Base-by-base conservation (phyloP, 2,797 vertebrate genomes). In the Gephyroberyx darwinii region DNA sequence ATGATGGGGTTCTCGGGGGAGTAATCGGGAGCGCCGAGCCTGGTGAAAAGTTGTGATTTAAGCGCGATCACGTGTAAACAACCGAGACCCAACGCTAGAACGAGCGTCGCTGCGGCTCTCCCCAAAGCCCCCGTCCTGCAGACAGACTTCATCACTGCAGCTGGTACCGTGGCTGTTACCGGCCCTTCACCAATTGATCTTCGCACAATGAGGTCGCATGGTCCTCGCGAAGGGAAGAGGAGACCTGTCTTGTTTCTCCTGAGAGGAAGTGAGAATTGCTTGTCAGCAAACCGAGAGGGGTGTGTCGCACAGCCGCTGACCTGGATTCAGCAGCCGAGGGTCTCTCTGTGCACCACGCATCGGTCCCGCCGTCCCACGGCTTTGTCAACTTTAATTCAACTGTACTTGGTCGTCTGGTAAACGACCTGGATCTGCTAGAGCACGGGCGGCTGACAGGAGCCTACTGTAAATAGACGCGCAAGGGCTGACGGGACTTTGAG, bases 31-130 rank as follows among this genome's bases (percentile, higher is more conserved):
- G 59, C 70, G 1, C 71, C 79, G 2, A 77, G 74, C 62, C 91
- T 82, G 50, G 84, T 71, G 52, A 94, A 86, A 61, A 93, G 86
- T 63, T 91, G 89, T 0, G 89, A 75, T 72, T 90, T 92, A 14
- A 94, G 71, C 22, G 92, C 86, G 47, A 80, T 69, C 66, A 85
- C 92, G 35, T 91, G 81, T 1, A 87, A 63, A 80, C 70, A 86
- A 50, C 74, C 65, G 5, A 90, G 54, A 39, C 82, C 20, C 51
- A 91, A 48, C 9, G 80, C 43, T 8, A 94, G 17, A 57, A 85
- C 2, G 60, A 78, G 67, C 50, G 57, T 9, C 26, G 84, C 41
- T 37, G 60, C 69, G 50, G 74, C 19, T 66, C 54, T 65, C 57
- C 12, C 19, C 66, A 30, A 4, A 57, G 41, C 16, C 48, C 10